Evolutionary conservation across 1,140 invertebrate genomes (phyloP).

Genomic region (Cepaea nemoralis): DNA sequence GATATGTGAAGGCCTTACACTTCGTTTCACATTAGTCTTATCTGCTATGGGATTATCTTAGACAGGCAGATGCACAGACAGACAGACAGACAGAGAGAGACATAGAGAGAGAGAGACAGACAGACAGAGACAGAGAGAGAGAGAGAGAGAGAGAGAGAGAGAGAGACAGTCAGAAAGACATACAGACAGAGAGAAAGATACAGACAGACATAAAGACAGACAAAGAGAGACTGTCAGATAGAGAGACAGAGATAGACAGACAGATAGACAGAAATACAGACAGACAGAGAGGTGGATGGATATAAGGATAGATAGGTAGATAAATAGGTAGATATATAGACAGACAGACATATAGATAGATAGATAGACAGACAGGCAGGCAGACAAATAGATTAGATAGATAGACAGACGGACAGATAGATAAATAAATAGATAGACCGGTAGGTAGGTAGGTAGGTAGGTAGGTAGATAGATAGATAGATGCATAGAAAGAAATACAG

Average conservation of each 20-base stretch:
- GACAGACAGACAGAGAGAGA: too few relatives aligned
- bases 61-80: too few relatives aligned
- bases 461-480: too few relatives aligned
- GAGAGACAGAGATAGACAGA: slow-evolving; percentile 7
- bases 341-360: slow-evolving; percentile 6
- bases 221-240: neutral
- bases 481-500: too few relatives aligned
- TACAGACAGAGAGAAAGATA: slow-evolving; percentile 15
- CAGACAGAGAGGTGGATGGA: slow-evolving; percentile 7
- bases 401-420: neutral
- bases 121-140: neutral
- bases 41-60: too few relatives aligned
- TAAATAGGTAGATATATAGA: neutral
- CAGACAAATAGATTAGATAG: neutral
- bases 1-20: too few relatives aligned
- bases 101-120: too few relatives aligned
- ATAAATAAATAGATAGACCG: too few relatives aligned
- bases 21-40: too few relatives aligned
- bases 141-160: slow-evolving; percentile 1
- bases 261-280: slow-evolving; percentile 10
- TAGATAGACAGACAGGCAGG: neutral
- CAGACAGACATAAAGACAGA: neutral
- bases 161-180: slow-evolving; percentile 6
- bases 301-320: neutral
- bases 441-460: too few relatives aligned